A percentile compares a stretch with the other conserved stretches of the same genome.
Evolutionary conservation across 2,888 invertebrate genomes (phyloP).

Genomic region (Dyspetes luteomarginatus): DNA sequence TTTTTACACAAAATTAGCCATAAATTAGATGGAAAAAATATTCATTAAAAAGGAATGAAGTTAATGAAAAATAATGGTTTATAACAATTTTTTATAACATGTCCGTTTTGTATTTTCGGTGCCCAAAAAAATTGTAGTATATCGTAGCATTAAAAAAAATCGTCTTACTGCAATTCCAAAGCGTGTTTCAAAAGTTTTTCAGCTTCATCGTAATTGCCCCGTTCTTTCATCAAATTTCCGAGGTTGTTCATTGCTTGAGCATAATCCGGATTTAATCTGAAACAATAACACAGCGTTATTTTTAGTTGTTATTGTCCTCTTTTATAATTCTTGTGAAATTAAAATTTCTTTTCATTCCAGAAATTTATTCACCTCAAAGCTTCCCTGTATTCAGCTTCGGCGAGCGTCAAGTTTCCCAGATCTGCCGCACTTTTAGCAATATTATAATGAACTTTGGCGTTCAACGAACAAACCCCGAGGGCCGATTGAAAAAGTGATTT

Average conservation of each 20-base stretch:
- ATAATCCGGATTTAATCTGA: conserved; percentile 91
- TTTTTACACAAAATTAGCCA: too few relatives aligned
- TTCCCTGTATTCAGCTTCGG: conserved; percentile 90
- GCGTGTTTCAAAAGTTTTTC: conserved; percentile 90
- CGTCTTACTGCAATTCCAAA: conserved; percentile 88
- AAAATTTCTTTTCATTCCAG: conserved; percentile 15
- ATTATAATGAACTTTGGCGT: conserved; percentile 97
- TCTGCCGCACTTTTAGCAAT: conserved; percentile 95
- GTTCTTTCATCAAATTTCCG: conserved; percentile 92
- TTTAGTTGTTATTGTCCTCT: conserved; percentile 28
- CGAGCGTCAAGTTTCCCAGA: conserved; percentile 87
- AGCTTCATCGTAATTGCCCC: conserved; percentile 88
- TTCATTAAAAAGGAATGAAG: too few relatives aligned
- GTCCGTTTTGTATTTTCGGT: too few relatives aligned
- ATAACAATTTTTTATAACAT: background rate
- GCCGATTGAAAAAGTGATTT: conserved; percentile 91
- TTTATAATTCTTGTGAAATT: background rate
- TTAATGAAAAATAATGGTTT: too few relatives aligned
- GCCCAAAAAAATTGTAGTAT: background rate
- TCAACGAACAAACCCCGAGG: conserved; percentile 94
- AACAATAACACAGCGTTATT: too few relatives aligned
- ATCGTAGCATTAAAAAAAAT: conserved; percentile 6
- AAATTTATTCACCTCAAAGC: conserved; percentile 87
- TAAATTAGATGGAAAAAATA: too few relatives aligned
- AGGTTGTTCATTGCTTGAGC: conserved; percentile 98